Evolutionary conservation across 2,113 vertebrate species (phyloP), one percentile per base, ranked within the genome.

Genomic region (Turnix velox): DNA sequence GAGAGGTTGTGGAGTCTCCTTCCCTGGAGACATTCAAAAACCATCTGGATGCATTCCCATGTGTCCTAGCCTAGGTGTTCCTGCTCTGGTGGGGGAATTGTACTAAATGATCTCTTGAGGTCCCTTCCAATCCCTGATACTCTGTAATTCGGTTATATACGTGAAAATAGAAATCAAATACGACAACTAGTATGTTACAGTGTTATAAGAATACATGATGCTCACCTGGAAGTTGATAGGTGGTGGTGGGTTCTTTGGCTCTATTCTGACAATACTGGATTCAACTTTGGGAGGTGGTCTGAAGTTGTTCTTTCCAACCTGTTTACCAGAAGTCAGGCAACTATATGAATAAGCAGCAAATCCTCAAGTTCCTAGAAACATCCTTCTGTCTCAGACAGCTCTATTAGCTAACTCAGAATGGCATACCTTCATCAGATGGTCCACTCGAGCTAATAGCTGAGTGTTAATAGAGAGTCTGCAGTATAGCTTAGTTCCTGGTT

Each of bases 291-390:
- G 99, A 86, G 99, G 99, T 66, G 99, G 99, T 61, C 97, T 98
- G 97, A 99, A 99, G 92, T 99, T 99, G 95, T 99, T 99, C 95
- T 98, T 99, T 69, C 99, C 99, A 69, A 99, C 99, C 99, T 99
- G 88, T 97, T 79, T 83, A 83, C 71, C 49, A 88, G 92, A 92
- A 96, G 90, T 48, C 42, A 43, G 81, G 68, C 28, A 84, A 15
- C 68, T 81, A 18, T 72, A 91, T 48, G 92, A 96, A 65, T 59
- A 93, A 82, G n/a, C 66, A 91, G 58, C 28, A 95, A 87, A 74
- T 48, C 63, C 45, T 31, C 31, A 49, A 7, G 78, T 12, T 18
- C 35, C 35, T 39, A 43, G 22, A 30, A 75, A 46, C 5, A 23
- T 40, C 43, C 12, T 69, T 57, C 19, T 43, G 8, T 14, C 27